Evolutionary conservation across 2,888 invertebrate species (phyloP).

Genomic region (Diogma glabrata): DNA sequence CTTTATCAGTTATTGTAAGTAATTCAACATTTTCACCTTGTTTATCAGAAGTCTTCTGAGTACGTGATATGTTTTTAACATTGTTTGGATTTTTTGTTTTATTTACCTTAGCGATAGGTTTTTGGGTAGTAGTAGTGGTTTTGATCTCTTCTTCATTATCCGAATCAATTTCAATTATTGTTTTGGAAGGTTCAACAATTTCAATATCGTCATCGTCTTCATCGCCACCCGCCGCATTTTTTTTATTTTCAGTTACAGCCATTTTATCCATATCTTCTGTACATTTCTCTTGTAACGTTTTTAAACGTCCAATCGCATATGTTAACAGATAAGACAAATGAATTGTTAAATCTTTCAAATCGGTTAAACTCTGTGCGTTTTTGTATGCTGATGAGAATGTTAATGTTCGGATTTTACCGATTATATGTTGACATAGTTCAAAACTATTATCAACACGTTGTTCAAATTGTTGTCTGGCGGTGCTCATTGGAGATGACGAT

Average conservation of each 20-base stretch:
- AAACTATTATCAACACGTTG: slow-evolving; percentile 33
- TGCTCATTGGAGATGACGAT: slow-evolving; percentile 26
- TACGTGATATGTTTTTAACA: too few relatives aligned
- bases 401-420: slow-evolving; percentile 33
- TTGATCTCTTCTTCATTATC: slow-evolving; percentile 26
- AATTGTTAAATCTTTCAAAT: slow-evolving; percentile 35
- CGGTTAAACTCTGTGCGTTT: slow-evolving; percentile 29
- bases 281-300: slow-evolving; percentile 35
- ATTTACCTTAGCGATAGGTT: not conserved
- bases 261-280: slow-evolving; percentile 32
- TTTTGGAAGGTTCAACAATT: slow-evolving; percentile 35
- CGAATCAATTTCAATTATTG: slow-evolving; percentile 34
- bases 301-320: slow-evolving; percentile 35
- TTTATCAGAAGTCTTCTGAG: too few relatives aligned
- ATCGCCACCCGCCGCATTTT: slow-evolving; percentile 24
- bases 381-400: slow-evolving; percentile 37
- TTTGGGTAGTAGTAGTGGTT: not conserved
- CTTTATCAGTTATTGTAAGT: not conserved
- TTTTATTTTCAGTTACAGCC: slow-evolving; percentile 26
- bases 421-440: slow-evolving; percentile 36
- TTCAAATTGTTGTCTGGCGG: slow-evolving; percentile 30
- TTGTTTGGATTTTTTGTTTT: too few relatives aligned
- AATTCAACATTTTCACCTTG: not conserved
- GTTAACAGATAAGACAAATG: slow-evolving; percentile 35
- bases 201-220: slow-evolving; percentile 34